Base-by-base conservation (phyloP, 2,888 invertebrate genomes). In the Nezara viridula region DNA sequence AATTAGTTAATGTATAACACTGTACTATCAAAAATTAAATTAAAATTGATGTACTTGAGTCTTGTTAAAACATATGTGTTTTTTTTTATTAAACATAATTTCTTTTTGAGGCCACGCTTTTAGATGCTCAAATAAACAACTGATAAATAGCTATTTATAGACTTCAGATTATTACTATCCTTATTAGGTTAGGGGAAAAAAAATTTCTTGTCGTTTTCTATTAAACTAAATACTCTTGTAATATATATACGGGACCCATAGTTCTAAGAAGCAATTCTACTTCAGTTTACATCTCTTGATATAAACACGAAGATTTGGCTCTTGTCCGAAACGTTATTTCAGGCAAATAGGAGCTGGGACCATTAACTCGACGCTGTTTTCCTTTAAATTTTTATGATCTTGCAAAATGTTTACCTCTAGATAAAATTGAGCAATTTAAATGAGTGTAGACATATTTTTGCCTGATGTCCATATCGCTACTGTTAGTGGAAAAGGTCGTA, bases 81-180 rank as follows among this genome's bases (percentile, higher is more conserved):
- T 14, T 32, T 14, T 55, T 73, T 32, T 32, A 37, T 21, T 37
- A 32, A 1, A 9, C 66, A 37, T 32, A 9, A 19, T 19, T 37
- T 73, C 37, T 7, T 73, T 37, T 19, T 16, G 1, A 3, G 37
- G 27, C n/a, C 9, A 37, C 19, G 37, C 19, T 73, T 73, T 73
- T 7, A 37, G 32, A 37, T 37, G 32, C 21, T 73, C 66, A 73
- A 73, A 37, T 73, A 60, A 37, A 73, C 37, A 73, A 73, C 66
- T 73, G 66, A 73, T 73, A 73, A 73, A 73, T 19, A 37, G 32
- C 32, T 73, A 73, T 73, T 73, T 32, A 73, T 73, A 73, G 66
- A 37, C 7, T 1, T 7, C 32, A 73, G 66, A 73, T 73, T 37
- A 19, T 73, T 73, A 73, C 21, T 73, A 21, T 73, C 21, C 2